These are phyloP conservation scores for Microhierax caerulescens DNA, from an alignment of 2,797 vertebrate species.

Conservation along the genomic window DNA sequence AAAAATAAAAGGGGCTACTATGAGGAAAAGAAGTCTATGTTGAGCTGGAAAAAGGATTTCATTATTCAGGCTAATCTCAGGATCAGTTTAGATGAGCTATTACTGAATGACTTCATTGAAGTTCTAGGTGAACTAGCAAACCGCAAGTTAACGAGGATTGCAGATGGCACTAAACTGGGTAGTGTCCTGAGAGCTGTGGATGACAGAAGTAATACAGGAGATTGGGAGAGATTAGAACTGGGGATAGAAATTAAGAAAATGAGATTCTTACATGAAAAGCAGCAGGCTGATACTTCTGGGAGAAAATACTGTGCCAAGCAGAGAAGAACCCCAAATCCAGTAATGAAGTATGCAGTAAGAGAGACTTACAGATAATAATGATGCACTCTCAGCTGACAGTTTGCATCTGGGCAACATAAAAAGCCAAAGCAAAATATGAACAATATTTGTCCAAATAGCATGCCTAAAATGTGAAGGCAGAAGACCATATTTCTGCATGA, in stretches of 20 bases:
- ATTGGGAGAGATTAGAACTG: conserved; percentile 74
- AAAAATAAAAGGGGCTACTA: not conserved
- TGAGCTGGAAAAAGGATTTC: conserved; percentile 10
- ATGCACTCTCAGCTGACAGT: conserved; percentile 7
- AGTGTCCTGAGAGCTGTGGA: conserved; percentile 69
- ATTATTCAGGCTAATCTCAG: conserved; percentile 43
- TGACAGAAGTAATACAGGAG: conserved; percentile 71
- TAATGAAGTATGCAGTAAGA: not conserved
- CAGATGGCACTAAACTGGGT: conserved; percentile 72
- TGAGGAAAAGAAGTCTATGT: not conserved
- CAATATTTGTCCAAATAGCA: not conserved
- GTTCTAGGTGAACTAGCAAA: conserved; percentile 69
- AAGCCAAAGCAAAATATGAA: conserved; percentile 8
- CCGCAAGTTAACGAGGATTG: conserved; percentile 73
- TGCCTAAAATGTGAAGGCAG: not conserved
- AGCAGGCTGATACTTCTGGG: conserved; percentile 59
- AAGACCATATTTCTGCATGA: not conserved
- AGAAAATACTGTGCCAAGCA: conserved; percentile 63
- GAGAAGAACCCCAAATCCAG: conserved; percentile 37
- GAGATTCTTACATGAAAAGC: conserved; percentile 66
- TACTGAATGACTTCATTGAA: conserved; percentile 44
- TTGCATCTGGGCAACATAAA: not conserved
- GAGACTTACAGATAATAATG: conserved; percentile 17
- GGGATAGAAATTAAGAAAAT: conserved; percentile 74
- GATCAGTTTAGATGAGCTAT: conserved; percentile 29